Evolutionary conservation across 1,140 invertebrate genomes (phyloP).

Genomic region (Trinorchestia longiramus): DNA sequence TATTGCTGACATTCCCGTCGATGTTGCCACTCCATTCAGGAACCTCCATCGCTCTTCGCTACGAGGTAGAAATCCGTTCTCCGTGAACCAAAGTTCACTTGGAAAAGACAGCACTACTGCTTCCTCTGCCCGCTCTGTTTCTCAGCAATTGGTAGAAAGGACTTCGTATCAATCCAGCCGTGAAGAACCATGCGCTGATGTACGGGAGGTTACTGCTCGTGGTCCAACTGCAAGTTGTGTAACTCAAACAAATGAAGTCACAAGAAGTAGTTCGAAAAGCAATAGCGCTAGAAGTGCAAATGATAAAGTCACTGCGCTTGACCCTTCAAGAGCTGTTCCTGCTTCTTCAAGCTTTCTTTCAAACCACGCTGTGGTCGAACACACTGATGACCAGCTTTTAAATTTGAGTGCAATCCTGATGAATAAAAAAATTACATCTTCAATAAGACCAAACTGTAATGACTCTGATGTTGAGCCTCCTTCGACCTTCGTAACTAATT

Average conservation of each 20-base stretch:
- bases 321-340: background rate
- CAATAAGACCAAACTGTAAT: background rate
- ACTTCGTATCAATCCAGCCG: background rate
- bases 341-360: background rate
- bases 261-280: background rate
- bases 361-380: background rate
- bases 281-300: background rate
- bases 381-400: background rate
- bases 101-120: background rate
- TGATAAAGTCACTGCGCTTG: background rate
- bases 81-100: background rate
- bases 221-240: background rate
- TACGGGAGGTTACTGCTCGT: background rate
- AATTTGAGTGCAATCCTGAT: background rate
- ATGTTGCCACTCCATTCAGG: slow-evolving; percentile 22
- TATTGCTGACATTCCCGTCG: background rate
- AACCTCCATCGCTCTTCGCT: background rate
- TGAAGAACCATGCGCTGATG: background rate
- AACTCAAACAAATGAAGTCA: background rate
- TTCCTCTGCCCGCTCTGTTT: background rate
- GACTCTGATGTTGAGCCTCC: background rate
- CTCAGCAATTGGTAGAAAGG: background rate
- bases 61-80: background rate
- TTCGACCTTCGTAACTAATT: background rate
- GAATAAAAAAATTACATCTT: background rate